Evolutionary conservation across 2,797 vertebrate genomes (phyloP).

Genomic region (Melanotaenia boesemani): DNA sequence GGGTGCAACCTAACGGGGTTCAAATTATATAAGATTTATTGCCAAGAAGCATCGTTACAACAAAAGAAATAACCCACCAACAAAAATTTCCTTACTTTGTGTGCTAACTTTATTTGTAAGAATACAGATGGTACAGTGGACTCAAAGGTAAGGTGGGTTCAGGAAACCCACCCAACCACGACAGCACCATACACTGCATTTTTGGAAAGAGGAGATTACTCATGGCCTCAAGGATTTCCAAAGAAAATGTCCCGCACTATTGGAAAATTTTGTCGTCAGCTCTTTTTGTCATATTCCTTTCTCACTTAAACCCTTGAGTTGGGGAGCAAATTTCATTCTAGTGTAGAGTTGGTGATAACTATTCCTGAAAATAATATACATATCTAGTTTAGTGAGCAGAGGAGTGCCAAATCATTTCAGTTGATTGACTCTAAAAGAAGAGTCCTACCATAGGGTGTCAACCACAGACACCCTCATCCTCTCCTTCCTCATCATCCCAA

Average conservation of each 20-base stretch:
- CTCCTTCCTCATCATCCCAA: constrained; percentile 76
- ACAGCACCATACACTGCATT: not conserved
- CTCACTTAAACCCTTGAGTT: not conserved
- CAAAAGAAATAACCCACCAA: no score
- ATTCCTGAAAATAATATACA: not conserved
- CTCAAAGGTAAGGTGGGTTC: not conserved
- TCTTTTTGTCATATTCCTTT: not conserved
- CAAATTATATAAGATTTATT: no score
- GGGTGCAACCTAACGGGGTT: no score
- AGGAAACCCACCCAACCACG: not conserved
- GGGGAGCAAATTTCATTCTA: not conserved
- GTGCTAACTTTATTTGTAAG: no score
- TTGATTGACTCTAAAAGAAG: constrained; percentile 33
- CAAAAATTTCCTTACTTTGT: no score
- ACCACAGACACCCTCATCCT: constrained; percentile 38
- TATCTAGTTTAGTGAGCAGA: not conserved
- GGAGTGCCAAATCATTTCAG: constrained; percentile 19
- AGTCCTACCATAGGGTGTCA: constrained; percentile 44
- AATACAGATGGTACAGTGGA: not conserved
- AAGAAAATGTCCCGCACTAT: not conserved
- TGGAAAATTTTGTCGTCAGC: not conserved
- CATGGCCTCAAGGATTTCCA: no score
- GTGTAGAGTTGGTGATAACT: not conserved
- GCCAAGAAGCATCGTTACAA: no score
- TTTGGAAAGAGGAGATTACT: not conserved